A percentile compares a stretch with the other conserved stretches of the same genome.
These are phyloP conservation scores for Polydrusus pterygomalis DNA, from an alignment of 2,888 invertebrate species.

Conservation along the genomic window DNA sequence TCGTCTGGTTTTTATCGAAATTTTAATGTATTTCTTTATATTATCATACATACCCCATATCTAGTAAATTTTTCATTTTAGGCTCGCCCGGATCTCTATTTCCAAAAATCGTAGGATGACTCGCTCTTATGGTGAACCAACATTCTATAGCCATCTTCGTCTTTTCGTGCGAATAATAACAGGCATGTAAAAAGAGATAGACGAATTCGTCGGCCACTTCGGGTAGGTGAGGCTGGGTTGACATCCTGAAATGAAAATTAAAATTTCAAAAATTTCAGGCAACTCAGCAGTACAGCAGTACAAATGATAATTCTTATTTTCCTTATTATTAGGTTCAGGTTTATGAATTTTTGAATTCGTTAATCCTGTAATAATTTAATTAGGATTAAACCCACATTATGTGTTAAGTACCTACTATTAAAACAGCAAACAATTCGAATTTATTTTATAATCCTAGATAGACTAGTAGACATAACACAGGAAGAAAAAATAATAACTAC, in stretches of 20 bases:
- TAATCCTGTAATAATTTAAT: too few species aligned
- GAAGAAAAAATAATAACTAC: too few species aligned
- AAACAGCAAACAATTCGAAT: too few species aligned
- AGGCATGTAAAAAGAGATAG: constrained; percentile 79
- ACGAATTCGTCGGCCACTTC: constrained; percentile 79
- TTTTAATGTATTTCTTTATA: not conserved
- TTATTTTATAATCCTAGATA: too few species aligned
- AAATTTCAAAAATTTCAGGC: not conserved
- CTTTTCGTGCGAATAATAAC: constrained; percentile 72
- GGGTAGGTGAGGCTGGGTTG: constrained; percentile 77
- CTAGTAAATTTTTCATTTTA: constrained; percentile 75
- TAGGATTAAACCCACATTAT: too few species aligned
- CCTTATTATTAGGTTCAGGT: too few species aligned
- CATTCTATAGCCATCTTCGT: constrained; percentile 73
- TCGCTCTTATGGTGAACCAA: constrained; percentile 76
- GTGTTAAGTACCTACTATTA: too few species aligned
- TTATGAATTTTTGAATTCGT: too few species aligned
- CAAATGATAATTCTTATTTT: too few species aligned
- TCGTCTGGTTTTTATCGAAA: too few species aligned
- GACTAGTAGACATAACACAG: too few species aligned
- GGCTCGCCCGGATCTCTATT: constrained; percentile 75
- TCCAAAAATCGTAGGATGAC: constrained; percentile 76
- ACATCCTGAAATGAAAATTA: constrained; percentile 74
- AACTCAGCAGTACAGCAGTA: too few species aligned
- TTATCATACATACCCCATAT: constrained; percentile 76